Base-by-base conservation (phyloP, 2,113 vertebrate genomes). In the Cynocephalus volans region DNA sequence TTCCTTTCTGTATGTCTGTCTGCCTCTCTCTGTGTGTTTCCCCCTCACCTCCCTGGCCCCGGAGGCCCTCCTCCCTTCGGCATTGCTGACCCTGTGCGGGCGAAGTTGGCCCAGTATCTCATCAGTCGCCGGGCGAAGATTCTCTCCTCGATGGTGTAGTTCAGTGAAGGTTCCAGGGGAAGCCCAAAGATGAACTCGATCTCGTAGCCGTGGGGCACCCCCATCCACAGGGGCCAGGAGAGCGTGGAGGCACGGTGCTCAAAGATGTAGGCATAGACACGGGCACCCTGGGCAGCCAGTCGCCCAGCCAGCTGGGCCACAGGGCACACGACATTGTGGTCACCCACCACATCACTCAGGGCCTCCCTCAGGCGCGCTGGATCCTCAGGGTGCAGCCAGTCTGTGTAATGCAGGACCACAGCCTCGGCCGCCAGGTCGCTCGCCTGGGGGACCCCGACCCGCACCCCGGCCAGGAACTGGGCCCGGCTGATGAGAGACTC, bases 51-150 rank as follows among this genome's bases (percentile, higher is more conserved):
- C 31, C 60, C 92, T 56, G 31, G 15, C 21, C 80, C 76, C 33
- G 5, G 58, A 80, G 56, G 50, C 90, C 90, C 54, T 73, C 89
- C 95, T 87, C 67, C 92, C 88, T 93, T 82, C 52, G 60, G 31
- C 33, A n/a, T 73, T 21, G 58, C 89, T 98, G 95, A 99, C 99
- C 99, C 99, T 21, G 99, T 99, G 83, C 99, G 98, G 88, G 99
- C 99, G 69, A 99, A 99, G 98, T 99, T 99, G 95, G 99, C 99
- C 99, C 99, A 99, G 97, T 99, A 99, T 98, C 95, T 99, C 99
- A 99, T 99, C 95, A 99, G 99, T 79, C 99, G 98, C 15, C 98
- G 98, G 97, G 99, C 99, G 92, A 99, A 98, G 64, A 95, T 98
- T 96, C 99, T 99, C 97, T 99, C 99, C 18, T 99, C 99, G 0